phyloP scores from a whole-genome alignment of 2,113 vertebrate genomes.

The Australoheros scitulus region DNA sequence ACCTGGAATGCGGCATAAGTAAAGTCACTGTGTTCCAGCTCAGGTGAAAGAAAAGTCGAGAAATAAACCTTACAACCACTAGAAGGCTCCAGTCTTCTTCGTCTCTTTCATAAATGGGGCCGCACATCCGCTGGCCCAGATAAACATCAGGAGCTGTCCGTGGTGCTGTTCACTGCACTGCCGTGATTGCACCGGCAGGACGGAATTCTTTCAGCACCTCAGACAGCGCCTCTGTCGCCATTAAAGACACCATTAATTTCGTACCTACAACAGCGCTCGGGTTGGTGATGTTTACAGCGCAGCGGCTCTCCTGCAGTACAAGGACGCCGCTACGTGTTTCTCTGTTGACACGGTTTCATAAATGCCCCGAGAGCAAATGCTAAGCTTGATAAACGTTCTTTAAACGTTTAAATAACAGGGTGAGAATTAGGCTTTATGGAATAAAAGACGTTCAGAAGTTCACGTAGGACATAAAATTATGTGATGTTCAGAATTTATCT shows the following conservation, averaged over 20 bases:
- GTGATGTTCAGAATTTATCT: background rate
- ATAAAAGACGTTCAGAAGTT: background rate
- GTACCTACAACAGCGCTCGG: background rate
- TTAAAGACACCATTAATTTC: slow-evolving; percentile 1
- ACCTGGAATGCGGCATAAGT: background rate
- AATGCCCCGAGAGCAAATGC: background rate
- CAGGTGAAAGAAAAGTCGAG: background rate
- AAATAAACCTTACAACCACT: background rate
- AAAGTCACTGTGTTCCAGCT: background rate
- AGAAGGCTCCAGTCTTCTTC: background rate
- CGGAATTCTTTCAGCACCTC: background rate
- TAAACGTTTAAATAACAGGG: background rate
- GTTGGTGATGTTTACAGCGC: background rate
- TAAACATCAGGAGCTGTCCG: slow-evolving; percentile 1
- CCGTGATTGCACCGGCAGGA: background rate
- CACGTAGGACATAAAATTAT: background rate
- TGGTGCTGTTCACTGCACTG: background rate
- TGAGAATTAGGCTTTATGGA: background rate
- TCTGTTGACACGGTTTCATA: too few relatives aligned
- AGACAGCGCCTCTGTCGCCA: background rate
- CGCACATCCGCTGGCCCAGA: background rate
- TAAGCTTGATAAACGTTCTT: background rate
- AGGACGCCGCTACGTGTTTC: background rate
- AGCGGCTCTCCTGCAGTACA: background rate
- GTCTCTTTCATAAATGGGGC: background rate